phyloP scores from a whole-genome alignment of 2,113 vertebrate genomes.

The Meles meles region DNA sequence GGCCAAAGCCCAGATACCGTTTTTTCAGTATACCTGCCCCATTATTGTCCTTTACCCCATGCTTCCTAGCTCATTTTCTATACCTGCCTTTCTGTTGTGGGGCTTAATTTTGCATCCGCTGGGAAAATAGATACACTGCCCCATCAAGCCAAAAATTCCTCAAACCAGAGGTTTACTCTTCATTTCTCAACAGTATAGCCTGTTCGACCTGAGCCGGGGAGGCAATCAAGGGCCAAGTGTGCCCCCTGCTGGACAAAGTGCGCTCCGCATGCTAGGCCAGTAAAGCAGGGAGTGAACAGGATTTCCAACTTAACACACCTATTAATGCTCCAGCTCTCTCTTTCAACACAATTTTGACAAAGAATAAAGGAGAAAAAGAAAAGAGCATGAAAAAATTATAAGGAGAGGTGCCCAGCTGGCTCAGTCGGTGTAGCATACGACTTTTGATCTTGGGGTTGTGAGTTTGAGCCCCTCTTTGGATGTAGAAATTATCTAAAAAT shows the following conservation, averaged over 20 bases:
- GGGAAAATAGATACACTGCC: background rate
- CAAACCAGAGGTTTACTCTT: background rate
- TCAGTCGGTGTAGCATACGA: background rate
- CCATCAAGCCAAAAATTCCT: background rate
- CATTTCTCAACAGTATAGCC: background rate
- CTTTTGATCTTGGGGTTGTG: background rate
- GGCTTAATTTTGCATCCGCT: background rate
- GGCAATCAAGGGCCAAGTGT: background rate
- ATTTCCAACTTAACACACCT: accelerated
- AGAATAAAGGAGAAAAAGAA: background rate
- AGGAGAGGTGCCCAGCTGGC: background rate
- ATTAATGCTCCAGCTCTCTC: background rate
- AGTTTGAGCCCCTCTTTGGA: background rate
- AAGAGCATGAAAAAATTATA: background rate
- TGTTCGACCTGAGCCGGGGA: accelerated
- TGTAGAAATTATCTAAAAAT: background rate
- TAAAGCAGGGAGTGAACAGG: background rate
- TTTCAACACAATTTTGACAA: background rate
- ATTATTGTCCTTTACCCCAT: background rate
- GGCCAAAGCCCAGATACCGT: background rate
- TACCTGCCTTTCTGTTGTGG: background rate
- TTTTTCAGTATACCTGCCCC: background rate
- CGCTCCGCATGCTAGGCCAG: background rate
- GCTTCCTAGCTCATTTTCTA: background rate
- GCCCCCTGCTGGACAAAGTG: background rate